These are phyloP conservation scores for Callimorpha dominula DNA, from an alignment of 2,888 invertebrate species.

Conservation along the genomic window DNA sequence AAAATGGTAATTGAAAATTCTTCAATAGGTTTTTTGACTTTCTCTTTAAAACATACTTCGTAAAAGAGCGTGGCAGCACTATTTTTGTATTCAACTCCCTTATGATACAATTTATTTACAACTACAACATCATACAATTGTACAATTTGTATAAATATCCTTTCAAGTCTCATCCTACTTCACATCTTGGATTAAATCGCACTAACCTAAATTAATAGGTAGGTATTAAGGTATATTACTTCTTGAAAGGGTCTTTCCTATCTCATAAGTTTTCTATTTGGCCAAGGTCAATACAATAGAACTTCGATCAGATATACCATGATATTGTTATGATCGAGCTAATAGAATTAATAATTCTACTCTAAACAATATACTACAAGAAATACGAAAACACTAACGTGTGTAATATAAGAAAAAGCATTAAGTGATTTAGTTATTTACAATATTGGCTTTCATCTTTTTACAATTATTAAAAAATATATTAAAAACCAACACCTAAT, in stretches of 20 bases:
- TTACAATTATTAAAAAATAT: neutral
- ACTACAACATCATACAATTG: neutral
- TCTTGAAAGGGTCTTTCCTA: neutral
- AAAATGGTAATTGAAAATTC: no score
- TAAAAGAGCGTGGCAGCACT: no score
- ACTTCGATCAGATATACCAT: no score
- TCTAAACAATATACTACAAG: neutral
- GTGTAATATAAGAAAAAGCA: neutral
- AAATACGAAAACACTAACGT: neutral
- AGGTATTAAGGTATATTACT: neutral
- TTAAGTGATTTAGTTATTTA: neutral
- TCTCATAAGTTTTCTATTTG: neutral
- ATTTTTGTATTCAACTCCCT: no score
- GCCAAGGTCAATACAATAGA: no score
- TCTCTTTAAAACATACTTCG: no score
- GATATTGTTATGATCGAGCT: no score
- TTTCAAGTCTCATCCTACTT: neutral
- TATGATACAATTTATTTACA: no score
- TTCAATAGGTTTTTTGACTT: no score
- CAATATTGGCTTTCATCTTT: neutral
- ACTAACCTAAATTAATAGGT: neutral
- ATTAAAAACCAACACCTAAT: neutral
- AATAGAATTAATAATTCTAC: no score
- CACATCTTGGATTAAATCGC: neutral
- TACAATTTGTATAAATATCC: neutral